phyloP scores from a whole-genome alignment of 1,140 invertebrate genomes.

The Solenopsis invicta region DNA sequence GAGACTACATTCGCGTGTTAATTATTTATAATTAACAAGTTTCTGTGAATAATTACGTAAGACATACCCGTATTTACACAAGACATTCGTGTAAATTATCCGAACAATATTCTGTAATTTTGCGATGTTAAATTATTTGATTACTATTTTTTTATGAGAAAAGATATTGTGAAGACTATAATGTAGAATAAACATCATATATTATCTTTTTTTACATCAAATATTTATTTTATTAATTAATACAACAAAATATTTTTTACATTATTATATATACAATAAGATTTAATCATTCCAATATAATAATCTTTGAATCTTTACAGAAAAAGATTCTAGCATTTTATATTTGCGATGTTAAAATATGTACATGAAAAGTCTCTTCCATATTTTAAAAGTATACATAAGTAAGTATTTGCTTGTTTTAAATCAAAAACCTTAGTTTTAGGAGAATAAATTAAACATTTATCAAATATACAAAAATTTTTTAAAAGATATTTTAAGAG shows the following conservation, averaged over 20 bases:
- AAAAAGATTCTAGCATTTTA: not conserved
- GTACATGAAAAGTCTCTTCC: not conserved
- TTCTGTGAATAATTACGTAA: conserved; percentile 13
- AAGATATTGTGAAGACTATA: not conserved
- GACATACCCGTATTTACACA: not conserved
- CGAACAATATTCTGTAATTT: conserved; percentile 4
- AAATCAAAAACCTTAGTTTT: not conserved
- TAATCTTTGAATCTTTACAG: not conserved
- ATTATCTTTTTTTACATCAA: not conserved
- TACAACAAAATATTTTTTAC: not conserved
- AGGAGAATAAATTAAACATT: conserved; percentile 4
- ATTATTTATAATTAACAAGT: conserved; percentile 2
- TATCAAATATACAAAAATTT: conserved; percentile 5
- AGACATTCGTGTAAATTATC: not conserved
- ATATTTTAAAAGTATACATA: not conserved
- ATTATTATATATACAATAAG: not conserved
- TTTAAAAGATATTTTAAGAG: too few relatives aligned
- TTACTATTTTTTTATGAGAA: not conserved
- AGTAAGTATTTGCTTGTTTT: not conserved
- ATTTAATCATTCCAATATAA: not conserved
- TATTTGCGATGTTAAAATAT: conserved; percentile 10
- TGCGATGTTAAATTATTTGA: not conserved
- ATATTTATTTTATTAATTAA: conserved; percentile 3
- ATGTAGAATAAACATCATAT: not conserved
- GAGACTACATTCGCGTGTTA: conserved; percentile 27